Evolutionary conservation across 2,113 vertebrate genomes (phyloP).

Genomic region (Herpailurus yagouaroundi): DNA sequence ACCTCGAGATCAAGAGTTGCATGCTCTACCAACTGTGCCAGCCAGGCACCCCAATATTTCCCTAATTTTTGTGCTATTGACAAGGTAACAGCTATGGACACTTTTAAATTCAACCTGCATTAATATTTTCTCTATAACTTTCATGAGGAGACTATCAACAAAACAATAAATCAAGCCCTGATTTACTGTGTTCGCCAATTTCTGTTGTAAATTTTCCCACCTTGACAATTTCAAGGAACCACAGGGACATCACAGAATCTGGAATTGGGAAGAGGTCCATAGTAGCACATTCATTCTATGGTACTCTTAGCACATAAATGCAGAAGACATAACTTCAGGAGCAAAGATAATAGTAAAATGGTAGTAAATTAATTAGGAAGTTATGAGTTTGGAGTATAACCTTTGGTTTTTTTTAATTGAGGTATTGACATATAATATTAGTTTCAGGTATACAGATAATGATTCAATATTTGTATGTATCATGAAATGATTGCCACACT

Average conservation of each 20-base stretch:
- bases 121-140: background rate
- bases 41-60: background rate
- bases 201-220: background rate
- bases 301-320: background rate
- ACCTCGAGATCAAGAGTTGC: no score
- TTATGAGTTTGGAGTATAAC: background rate
- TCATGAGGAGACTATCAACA: background rate
- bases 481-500: background rate
- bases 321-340: background rate
- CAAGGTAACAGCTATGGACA: background rate
- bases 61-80: background rate
- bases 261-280: background rate
- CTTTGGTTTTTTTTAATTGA: constrained; percentile 1
- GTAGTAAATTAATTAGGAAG: background rate
- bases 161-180: background rate
- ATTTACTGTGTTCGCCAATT: background rate
- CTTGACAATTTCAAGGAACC: background rate
- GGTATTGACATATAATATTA: background rate
- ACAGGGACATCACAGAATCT: background rate
- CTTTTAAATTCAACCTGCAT: background rate
- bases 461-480: background rate
- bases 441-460: background rate
- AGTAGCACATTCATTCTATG: background rate
- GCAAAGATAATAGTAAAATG: background rate
- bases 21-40: no score